phyloP scores from a whole-genome alignment of 2,113 vertebrate species.

The Salvelinus alpinus region DNA sequence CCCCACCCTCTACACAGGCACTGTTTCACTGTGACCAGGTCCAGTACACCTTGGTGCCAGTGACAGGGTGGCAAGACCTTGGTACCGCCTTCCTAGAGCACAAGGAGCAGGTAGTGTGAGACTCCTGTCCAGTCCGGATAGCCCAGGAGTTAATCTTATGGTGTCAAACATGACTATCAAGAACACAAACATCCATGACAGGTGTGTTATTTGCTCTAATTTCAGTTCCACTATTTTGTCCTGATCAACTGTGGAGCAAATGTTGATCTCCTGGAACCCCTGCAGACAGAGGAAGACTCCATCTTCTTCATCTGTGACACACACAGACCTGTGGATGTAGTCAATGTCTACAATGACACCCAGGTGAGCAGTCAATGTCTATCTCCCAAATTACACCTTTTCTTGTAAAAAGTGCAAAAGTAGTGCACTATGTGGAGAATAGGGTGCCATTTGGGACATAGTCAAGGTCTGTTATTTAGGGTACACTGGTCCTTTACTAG shows the following conservation, averaged over 20 bases:
- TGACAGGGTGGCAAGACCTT: slow-evolving; percentile 94
- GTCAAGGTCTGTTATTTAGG: too few species aligned
- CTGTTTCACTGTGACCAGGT: slow-evolving; percentile 97
- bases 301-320: slow-evolving; percentile 94
- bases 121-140: too few species aligned
- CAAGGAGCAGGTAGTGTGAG: slow-evolving; percentile 89
- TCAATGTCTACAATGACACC: slow-evolving; percentile 93
- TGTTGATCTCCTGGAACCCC: slow-evolving; percentile 88
- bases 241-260: slow-evolving; percentile 95
- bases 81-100: slow-evolving; percentile 93
- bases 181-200: neutral
- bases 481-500: too few species aligned
- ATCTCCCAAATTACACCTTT: neutral
- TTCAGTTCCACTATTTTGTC: slow-evolving; percentile 88
- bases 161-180: too few species aligned
- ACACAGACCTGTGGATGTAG: slow-evolving; percentile 90
- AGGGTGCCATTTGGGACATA: neutral
- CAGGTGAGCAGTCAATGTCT: slow-evolving; percentile 76
- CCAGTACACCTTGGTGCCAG: slow-evolving; percentile 91
- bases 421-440: neutral
- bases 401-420: neutral
- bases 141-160: too few species aligned
- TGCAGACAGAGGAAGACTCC: slow-evolving; percentile 89
- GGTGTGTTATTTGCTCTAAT: neutral
- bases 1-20: slow-evolving; percentile 67